A percentile compares a stretch with the other conserved stretches of the same genome.
Evolutionary conservation across 2,888 invertebrate species (phyloP).

Genomic region (Himalopsyche japonica): DNA sequence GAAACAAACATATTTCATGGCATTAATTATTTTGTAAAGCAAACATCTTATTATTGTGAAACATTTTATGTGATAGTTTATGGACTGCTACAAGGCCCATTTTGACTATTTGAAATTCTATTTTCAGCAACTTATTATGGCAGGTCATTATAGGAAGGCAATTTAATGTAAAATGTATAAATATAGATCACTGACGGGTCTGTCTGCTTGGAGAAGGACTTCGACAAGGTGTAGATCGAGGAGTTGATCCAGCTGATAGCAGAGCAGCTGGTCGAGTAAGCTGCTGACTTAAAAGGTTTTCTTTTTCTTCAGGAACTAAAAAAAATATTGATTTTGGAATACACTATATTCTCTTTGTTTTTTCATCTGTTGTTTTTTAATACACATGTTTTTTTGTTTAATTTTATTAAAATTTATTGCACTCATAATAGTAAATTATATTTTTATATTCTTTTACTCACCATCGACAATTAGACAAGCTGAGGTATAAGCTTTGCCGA

Average conservation of each 20-base stretch:
- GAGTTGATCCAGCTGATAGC: conserved; percentile 66
- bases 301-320: conserved; percentile 81
- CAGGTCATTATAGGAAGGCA: background rate
- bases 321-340: background rate
- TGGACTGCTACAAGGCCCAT: too few species aligned
- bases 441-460: conserved; percentile 51
- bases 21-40: too few species aligned
- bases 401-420: too few species aligned
- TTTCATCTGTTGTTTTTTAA: too few species aligned
- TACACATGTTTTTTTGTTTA: too few species aligned
- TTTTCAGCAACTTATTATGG: too few species aligned
- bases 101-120: too few species aligned
- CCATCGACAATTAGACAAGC: conserved; percentile 85
- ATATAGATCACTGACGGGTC: conserved; percentile 46
- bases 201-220: conserved; percentile 67
- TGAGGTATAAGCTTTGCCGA: conserved; percentile 79
- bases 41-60: too few species aligned
- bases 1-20: too few species aligned
- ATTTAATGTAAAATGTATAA: background rate
- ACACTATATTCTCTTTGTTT: background rate
- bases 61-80: too few species aligned
- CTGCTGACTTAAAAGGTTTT: conserved; percentile 71
- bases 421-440: too few species aligned
- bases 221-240: conserved; percentile 69
- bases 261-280: conserved; percentile 70